Evolutionary conservation across 2,888 invertebrate species (phyloP), one percentile per base, ranked within the genome.

Genomic region (Ernsta delagoae): DNA sequence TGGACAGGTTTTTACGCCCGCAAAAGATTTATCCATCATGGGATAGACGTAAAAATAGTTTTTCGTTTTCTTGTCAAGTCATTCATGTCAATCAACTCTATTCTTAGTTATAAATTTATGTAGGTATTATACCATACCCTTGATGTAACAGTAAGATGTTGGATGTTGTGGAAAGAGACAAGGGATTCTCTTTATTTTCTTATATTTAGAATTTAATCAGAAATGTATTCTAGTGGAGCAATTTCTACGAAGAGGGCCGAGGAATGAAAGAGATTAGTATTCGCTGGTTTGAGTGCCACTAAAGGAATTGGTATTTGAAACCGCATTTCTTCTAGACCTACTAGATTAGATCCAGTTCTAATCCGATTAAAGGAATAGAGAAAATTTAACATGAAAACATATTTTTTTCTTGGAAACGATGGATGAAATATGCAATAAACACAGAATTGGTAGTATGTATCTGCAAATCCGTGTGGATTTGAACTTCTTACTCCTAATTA

Each of bases 161-260:
- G n/a, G 16, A 67, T 43, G 66, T 60, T 59, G 54, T 53, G 31
- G 24, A 36, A 61, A 60, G 43, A 67, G 54, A 67, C 61, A 67
- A 60, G 60, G 50, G 53, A 60, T 45, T 60, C 43, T 54, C 60
- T 67, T 67, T 59, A 59, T 65, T 60, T 39, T 48, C 45, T 70
- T 75, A 72, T 73, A 70, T 72, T 71, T 73, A 73, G 67, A 75
- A 70, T 74, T 75, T 74, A 77, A 77, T 77, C 73, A 71, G 66
- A 66, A 70, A 69, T 73, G 74, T 74, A 73, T 74, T 67, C 71
- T 61, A 53, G 59, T 56, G 9, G 59, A 53, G 50, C 65, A 57
- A 50, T 66, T 50, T 50, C 48, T 59, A 48, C 12, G 65, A 59
- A 31, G 41, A 59, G 8, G 5, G 11, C 53, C n/a, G 7, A 54